Evolutionary conservation across 2,113 vertebrate species (phyloP).

Genomic region (Thermophis baileyi): DNA sequence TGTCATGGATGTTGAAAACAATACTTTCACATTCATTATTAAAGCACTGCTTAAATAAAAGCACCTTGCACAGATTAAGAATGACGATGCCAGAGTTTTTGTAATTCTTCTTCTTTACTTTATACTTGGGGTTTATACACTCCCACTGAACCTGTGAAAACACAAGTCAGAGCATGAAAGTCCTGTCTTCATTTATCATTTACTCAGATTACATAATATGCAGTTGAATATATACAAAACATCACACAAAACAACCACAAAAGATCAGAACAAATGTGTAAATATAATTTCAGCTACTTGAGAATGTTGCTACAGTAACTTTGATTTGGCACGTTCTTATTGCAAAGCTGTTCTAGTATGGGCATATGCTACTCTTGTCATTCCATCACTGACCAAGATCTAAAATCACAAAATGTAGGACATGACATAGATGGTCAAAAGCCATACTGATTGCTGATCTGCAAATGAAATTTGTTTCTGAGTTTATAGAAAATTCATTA

Average conservation of each 20-base stretch:
- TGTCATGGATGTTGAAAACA: not conserved
- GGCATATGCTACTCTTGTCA: not conserved
- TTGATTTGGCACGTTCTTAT: not conserved
- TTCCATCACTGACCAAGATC: not conserved
- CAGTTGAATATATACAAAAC: conserved; percentile 2
- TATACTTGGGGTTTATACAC: conserved; percentile 96
- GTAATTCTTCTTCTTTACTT: conserved; percentile 96
- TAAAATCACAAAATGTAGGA: not conserved
- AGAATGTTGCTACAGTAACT: not conserved
- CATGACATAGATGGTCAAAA: not conserved
- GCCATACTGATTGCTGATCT: not conserved
- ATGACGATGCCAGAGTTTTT: conserved; percentile 97
- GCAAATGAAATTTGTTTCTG: not conserved
- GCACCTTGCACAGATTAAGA: conserved; percentile 95
- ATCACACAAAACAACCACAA: conserved; percentile 13
- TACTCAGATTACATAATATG: not conserved
- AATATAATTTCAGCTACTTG: fast-evolving
- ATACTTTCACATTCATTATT: not conserved
- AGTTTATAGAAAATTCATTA: not conserved
- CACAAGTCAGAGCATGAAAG: conserved; percentile 20
- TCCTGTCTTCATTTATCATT: conserved; percentile 18
- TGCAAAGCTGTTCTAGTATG: not conserved
- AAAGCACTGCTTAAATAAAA: not conserved
- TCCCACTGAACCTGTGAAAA: conserved; percentile 91
- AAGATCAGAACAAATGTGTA: not conserved